Percentiles rank a stretch among this genome's conserved stretches.
phyloP scores from a whole-genome alignment of 2,113 vertebrate species.

The Fulmarus glacialis region DNA sequence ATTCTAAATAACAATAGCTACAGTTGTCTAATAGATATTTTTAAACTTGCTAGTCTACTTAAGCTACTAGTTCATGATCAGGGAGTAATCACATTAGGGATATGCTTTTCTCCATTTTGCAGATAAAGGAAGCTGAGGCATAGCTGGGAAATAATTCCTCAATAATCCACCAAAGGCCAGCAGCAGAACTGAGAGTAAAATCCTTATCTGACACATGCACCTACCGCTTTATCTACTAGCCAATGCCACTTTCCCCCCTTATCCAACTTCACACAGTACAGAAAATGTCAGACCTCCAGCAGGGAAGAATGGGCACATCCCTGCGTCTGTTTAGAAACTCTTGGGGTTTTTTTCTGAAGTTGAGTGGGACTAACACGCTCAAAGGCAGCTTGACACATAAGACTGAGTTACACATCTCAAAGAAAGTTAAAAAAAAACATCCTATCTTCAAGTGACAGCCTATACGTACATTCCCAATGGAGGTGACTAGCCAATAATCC shows the following conservation, averaged over 20 bases:
- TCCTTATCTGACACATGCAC: not conserved
- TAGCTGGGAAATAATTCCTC: not conserved
- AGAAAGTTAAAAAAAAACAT: not conserved
- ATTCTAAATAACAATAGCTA: not conserved
- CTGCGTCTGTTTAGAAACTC: not conserved
- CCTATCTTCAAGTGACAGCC: not conserved
- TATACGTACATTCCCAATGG: fast-evolving
- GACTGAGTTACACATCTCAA: not conserved
- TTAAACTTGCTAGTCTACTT: not conserved
- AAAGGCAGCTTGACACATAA: not conserved
- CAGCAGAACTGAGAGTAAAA: not conserved
- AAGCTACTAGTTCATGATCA: not conserved
- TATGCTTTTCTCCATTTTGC: not conserved
- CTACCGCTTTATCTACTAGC: not conserved
- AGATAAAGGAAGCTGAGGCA: not conserved
- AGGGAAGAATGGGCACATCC: not conserved
- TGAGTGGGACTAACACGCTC: not conserved
- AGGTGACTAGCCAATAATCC: not conserved
- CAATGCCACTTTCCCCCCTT: not conserved
- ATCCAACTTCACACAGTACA: not conserved
- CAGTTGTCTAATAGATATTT: not conserved
- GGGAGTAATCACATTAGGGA: not conserved
- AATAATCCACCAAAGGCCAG: not conserved
- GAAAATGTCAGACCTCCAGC: not conserved
- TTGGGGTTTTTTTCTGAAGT: not conserved